A percentile compares a stretch with the other conserved stretches of the same genome.
phyloP scores from a whole-genome alignment of 30 jellyfish, hydroid and myxozoan species.

The Turritopsis dohrnii region DNA sequence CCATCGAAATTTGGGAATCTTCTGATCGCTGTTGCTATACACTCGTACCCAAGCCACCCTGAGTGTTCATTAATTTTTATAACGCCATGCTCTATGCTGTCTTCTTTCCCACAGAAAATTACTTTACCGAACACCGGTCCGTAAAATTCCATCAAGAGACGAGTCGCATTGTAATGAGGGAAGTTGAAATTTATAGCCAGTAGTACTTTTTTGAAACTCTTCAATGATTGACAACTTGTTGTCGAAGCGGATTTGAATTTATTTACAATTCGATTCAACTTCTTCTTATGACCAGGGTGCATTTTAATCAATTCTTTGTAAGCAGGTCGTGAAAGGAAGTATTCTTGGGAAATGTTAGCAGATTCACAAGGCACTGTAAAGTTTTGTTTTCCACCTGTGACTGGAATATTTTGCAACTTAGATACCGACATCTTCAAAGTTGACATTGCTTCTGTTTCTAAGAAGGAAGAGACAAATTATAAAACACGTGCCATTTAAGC shows the following conservation, averaged over 20 bases:
- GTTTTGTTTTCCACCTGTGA: too few relatives aligned
- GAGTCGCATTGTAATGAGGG: slow-evolving; percentile 37
- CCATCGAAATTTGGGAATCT: slow-evolving; percentile 42
- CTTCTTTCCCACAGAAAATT: slow-evolving; percentile 60
- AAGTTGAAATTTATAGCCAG: slow-evolving; percentile 61
- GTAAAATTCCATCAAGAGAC: slow-evolving; percentile 27
- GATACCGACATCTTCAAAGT: too few relatives aligned
- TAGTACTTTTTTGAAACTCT: slow-evolving; percentile 19
- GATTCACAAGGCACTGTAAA: too few relatives aligned
- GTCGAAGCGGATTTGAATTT: not conserved
- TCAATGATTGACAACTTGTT: not conserved
- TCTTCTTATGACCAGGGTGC: not conserved
- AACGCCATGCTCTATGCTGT: not conserved
- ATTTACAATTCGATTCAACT: not conserved
- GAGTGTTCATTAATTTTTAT: slow-evolving; percentile 16
- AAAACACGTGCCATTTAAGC: too few relatives aligned
- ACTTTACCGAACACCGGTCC: slow-evolving; percentile 39
- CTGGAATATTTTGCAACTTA: too few relatives aligned
- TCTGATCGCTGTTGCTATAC: slow-evolving; percentile 47
- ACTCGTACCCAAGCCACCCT: slow-evolving; percentile 50
- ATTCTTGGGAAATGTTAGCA: not conserved
- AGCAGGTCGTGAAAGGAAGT: not conserved
- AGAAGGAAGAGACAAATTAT: too few relatives aligned
- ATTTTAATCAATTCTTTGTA: not conserved
- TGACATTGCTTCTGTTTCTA: too few relatives aligned